These are phyloP conservation scores for Mastomys coucha DNA, from an alignment of 2,113 vertebrate genomes.

Conservation along the genomic window DNA sequence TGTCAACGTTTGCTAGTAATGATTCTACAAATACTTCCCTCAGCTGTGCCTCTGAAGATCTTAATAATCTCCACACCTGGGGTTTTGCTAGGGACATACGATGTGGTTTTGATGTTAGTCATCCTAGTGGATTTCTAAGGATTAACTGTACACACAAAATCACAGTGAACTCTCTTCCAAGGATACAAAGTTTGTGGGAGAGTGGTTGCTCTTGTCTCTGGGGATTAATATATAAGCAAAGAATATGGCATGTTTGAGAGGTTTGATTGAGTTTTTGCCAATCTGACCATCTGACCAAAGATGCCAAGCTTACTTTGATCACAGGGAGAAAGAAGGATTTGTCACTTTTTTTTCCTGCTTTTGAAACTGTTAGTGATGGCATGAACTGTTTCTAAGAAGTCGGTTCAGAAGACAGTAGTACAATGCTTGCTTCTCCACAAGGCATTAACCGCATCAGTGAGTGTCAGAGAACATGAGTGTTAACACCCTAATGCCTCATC, in stretches of 20 bases:
- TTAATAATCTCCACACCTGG: not conserved
- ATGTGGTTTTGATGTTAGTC: not conserved
- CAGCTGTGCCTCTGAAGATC: not conserved
- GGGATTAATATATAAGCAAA: not conserved
- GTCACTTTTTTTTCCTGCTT: not conserved
- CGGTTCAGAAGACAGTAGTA: too few relatives aligned
- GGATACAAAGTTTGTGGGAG: not conserved
- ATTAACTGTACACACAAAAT: not conserved
- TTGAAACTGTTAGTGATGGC: not conserved
- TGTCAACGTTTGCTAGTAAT: not conserved
- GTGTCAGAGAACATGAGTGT: too few relatives aligned
- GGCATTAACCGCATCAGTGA: not conserved
- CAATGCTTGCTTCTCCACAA: not conserved
- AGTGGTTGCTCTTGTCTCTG: not conserved
- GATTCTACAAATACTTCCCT: not conserved
- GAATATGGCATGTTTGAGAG: not conserved
- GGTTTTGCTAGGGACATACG: not conserved
- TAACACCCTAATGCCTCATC: not conserved
- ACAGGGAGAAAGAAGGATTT: not conserved
- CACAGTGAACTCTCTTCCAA: not conserved
- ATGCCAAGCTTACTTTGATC: not conserved
- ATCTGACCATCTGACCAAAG: not conserved
- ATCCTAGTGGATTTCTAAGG: not conserved
- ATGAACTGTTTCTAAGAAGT: too few relatives aligned
- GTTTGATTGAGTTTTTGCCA: not conserved